Base-by-base conservation (phyloP, 2,113 vertebrate species). In the Arizona elegans region DNA sequence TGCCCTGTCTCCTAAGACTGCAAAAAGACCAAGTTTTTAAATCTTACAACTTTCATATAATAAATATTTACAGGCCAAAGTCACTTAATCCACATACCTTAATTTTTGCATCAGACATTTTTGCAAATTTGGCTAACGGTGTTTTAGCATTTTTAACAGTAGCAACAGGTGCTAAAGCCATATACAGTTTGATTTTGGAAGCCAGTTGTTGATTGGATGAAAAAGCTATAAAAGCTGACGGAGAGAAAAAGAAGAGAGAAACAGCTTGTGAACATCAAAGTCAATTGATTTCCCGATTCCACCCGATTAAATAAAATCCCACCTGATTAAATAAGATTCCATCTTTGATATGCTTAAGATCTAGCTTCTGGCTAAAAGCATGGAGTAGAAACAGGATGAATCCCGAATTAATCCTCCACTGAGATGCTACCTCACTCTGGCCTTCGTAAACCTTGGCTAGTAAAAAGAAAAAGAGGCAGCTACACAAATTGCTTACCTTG, bases 111-210 rank as follows among this genome's bases (percentile, higher is more conserved):
- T 99, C 97, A 0, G 98, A 98, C 50, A 99, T 88, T 19, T 97
- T 0, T 0, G 98, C 92, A 0, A 99, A 96, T 89, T 98, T 99
- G 95, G 96, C 95, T 47, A 98, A 75, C 0, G 98, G 98, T 87
- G 98, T 98, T 89, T 1, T 53, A 24, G 98, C 91, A 92, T 98
- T 97, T 8, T 96, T 96, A 55, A 98, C 94, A 0, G 98, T 98
- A 5, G 98, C 98, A 21, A 99, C 98, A 0, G 99, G 98, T 0
- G 98, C 98, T 96, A 99, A 96, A 54, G 96, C 98, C 6, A 99
- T 92, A 94, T 98, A 98, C 95, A 99, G 90, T 95, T 97, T 98
- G 95, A 99, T 98, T 97, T 98, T 99, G 94, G 93, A 97, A 93
- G 98, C 98, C 94, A 99, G 96, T 26, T 98, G 97, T 75, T 33